Conservation (phyloP, 2,888 invertebrate genomes). For the Geophilus truncorum region DNA sequence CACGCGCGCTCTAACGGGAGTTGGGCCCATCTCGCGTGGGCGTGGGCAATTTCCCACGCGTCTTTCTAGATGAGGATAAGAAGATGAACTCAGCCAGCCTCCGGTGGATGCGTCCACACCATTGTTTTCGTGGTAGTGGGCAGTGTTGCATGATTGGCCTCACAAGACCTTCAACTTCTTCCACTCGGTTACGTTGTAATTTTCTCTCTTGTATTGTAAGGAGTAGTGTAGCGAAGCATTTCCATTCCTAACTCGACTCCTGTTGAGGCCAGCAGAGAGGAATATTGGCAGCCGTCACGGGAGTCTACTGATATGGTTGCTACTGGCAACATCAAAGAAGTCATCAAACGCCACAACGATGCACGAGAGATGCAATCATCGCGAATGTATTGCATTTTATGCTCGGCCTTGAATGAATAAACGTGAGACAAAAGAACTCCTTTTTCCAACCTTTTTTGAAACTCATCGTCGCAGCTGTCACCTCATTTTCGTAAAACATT, state of each 20-base stretch:
- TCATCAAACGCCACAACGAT: slow-evolving; percentile 20
- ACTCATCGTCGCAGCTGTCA: not conserved
- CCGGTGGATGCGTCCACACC: slow-evolving; percentile 1
- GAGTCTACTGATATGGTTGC: slow-evolving; percentile 22
- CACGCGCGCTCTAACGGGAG: slow-evolving; percentile 18
- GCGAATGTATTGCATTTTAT: slow-evolving; percentile 9
- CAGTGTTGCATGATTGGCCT: slow-evolving; percentile 21
- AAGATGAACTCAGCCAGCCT: slow-evolving; percentile 4
- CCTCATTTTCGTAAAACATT: not conserved
- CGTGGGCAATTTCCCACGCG: slow-evolving; percentile 23
- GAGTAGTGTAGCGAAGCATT: not conserved
- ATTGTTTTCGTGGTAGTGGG: slow-evolving; percentile 23
- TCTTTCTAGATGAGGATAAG: slow-evolving; percentile 18
- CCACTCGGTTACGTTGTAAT: slow-evolving; percentile 27
- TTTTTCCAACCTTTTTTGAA: not conserved
- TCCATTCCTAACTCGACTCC: slow-evolving; percentile 25
- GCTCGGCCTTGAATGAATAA: not conserved
- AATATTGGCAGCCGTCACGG: slow-evolving; percentile 27
- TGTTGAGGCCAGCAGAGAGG: slow-evolving; percentile 13
- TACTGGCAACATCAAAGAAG: slow-evolving; percentile 20
- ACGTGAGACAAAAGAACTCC: not conserved
- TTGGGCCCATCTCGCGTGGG: not conserved
- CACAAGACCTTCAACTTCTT: slow-evolving; percentile 18
- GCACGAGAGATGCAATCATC: slow-evolving; percentile 21
- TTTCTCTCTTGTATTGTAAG: slow-evolving; percentile 12